Percentiles rank a stretch among this genome's conserved stretches.
phyloP scores from a whole-genome alignment of 2,113 vertebrate species.

The Triplophysa tibetana region DNA sequence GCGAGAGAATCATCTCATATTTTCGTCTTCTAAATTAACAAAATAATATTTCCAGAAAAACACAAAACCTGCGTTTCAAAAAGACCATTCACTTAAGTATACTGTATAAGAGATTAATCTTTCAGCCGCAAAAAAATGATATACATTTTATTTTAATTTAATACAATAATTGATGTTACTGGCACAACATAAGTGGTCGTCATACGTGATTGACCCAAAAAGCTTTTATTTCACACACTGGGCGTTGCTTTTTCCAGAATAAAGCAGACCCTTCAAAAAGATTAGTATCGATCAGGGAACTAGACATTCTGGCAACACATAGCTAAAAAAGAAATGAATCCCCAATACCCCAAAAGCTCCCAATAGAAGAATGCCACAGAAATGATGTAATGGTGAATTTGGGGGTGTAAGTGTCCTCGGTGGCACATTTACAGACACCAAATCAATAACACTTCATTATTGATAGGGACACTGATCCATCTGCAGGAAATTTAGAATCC shows the following conservation, averaged over 20 bases:
- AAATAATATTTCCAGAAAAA: too few species aligned
- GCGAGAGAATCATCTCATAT: too few species aligned
- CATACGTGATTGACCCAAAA: too few species aligned
- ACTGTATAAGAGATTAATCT: too few species aligned
- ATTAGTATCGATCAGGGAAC: background rate
- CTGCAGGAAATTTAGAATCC: conserved; percentile 66
- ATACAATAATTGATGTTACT: too few species aligned
- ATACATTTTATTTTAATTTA: too few species aligned
- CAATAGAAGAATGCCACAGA: background rate
- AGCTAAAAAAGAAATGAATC: background rate
- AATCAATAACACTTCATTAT: conserved; percentile 74
- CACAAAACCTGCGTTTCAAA: too few species aligned
- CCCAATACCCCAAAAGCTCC: conserved; percentile 13
- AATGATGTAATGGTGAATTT: conserved; percentile 28
- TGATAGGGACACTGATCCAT: conserved; percentile 70
- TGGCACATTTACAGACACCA: conserved; percentile 25
- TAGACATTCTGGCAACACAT: background rate
- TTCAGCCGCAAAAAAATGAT: too few species aligned
- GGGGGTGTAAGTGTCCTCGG: background rate
- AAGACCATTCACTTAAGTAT: too few species aligned
- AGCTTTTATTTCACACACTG: too few species aligned
- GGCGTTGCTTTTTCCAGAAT: background rate
- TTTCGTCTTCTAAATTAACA: too few species aligned
- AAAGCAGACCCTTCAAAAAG: background rate
- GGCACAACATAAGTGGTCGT: too few species aligned